Conservation (phyloP, 2,797 vertebrate species). For the Siniperca scherzeri region DNA sequence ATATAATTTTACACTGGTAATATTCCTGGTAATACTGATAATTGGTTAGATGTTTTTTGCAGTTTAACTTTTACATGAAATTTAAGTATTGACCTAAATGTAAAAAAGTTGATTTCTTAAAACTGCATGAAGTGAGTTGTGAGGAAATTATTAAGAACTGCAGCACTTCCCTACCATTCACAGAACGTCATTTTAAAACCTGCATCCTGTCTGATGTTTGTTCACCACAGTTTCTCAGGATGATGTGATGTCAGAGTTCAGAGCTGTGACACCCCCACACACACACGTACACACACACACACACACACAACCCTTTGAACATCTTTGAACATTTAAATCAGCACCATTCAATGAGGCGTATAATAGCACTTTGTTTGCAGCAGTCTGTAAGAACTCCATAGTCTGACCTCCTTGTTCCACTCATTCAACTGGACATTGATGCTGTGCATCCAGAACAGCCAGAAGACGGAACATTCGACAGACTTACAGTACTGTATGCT, state of each 20-base stretch:
- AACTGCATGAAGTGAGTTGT: background rate
- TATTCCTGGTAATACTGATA: too few relatives aligned
- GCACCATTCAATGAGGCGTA: conserved; percentile 60
- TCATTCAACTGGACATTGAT: conserved; percentile 55
- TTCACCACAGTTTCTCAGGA: conserved; percentile 43
- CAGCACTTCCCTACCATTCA: background rate
- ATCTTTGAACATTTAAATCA: conserved; percentile 45
- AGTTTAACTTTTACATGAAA: background rate
- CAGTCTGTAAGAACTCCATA: conserved; percentile 35
- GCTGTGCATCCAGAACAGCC: conserved; percentile 22
- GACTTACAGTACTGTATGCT: conserved; percentile 30
- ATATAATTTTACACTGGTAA: background rate
- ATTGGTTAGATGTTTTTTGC: background rate
- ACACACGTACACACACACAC: background rate
- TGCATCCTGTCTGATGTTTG: conserved; percentile 61
- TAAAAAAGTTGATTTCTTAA: background rate
- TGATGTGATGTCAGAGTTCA: conserved; percentile 60
- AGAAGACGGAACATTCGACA: conserved; percentile 66
- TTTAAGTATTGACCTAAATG: background rate
- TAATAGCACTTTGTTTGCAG: conserved; percentile 68
- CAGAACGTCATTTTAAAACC: conserved; percentile 38
- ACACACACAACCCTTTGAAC: conserved; percentile 21
- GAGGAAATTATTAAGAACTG: background rate
- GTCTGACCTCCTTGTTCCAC: conserved; percentile 54
- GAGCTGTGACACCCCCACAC: background rate